Evolutionary conservation across 2,888 invertebrate genomes (phyloP).

Genomic region (Corbicula japonica): DNA sequence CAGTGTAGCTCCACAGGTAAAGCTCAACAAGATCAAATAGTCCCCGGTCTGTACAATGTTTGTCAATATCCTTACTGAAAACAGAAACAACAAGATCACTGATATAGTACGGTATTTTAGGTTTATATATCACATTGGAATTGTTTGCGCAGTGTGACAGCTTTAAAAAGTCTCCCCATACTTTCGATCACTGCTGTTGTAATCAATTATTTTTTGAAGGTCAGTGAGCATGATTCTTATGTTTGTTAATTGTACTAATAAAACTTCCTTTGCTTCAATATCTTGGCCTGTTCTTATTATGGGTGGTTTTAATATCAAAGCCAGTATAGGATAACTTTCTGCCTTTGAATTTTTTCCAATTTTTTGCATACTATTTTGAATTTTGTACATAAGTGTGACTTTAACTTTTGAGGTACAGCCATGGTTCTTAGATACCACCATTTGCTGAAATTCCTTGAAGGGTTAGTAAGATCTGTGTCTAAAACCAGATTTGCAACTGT

Average conservation of each 20-base stretch:
- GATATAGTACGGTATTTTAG: background rate
- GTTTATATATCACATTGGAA: background rate
- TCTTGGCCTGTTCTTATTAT: too few species aligned
- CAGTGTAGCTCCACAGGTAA: constrained; percentile 64
- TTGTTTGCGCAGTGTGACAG: background rate
- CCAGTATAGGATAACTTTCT: too few species aligned
- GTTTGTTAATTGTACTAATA: background rate
- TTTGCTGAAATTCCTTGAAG: too few species aligned
- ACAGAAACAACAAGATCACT: constrained; percentile 16
- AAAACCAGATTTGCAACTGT: background rate
- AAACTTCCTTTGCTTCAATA: too few species aligned
- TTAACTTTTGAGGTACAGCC: too few species aligned
- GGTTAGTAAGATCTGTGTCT: too few species aligned
- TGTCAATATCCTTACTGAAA: constrained; percentile 74
- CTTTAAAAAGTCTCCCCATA: background rate
- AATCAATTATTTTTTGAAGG: background rate
- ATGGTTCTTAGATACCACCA: too few species aligned
- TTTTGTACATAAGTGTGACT: too few species aligned
- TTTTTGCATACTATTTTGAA: too few species aligned
- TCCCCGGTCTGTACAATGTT: constrained; percentile 77
- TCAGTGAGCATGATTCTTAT: background rate
- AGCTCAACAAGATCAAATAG: constrained; percentile 69
- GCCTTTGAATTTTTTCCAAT: too few species aligned
- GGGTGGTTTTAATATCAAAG: too few species aligned
- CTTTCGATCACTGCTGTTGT: background rate